phyloP scores from a whole-genome alignment of 1,140 invertebrate species.

The Drosophila burlai region DNA sequence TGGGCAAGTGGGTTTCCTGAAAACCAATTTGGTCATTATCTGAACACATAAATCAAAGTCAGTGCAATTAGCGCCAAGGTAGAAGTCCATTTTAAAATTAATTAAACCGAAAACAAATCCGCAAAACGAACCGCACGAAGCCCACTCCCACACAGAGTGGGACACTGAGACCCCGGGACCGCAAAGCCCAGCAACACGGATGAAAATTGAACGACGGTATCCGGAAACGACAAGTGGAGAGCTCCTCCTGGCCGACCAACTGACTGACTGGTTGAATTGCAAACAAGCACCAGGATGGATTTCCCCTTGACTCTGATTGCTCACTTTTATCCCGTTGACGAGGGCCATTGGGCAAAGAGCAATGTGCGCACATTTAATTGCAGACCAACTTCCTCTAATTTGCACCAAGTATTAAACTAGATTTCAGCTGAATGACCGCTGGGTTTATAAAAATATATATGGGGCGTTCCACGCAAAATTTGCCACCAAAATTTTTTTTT shows the following conservation, averaged over 20 bases:
- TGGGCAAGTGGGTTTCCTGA: slow-evolving; percentile 26
- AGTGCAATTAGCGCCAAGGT: slow-evolving; percentile 59
- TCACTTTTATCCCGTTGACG: slow-evolving; percentile 19
- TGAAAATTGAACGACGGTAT: slow-evolving; percentile 43
- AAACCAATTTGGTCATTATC: slow-evolving; percentile 64
- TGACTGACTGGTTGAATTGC: slow-evolving; percentile 27
- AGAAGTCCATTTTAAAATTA: slow-evolving; percentile 64
- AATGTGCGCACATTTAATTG: slow-evolving; percentile 17
- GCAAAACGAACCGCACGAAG: slow-evolving; percentile 62
- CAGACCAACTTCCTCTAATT: slow-evolving; percentile 3
- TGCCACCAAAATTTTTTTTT: too few species aligned
- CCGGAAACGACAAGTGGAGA: slow-evolving; percentile 43
- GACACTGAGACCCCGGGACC: neutral
- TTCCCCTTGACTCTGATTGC: slow-evolving; percentile 36
- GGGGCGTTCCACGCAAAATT: too few species aligned
- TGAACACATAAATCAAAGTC: slow-evolving; percentile 63
- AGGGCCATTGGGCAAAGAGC: neutral
- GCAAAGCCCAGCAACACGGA: slow-evolving; percentile 21
- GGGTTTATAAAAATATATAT: neutral
- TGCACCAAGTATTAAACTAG: neutral
- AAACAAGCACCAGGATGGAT: slow-evolving; percentile 41
- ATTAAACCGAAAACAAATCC: slow-evolving; percentile 64
- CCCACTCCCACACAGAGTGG: slow-evolving; percentile 21
- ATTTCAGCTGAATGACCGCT: neutral
- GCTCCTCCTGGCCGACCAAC: slow-evolving; percentile 14